Conservation (phyloP, 2,113 vertebrate species). For the Melanostigma gelatinosum region DNA sequence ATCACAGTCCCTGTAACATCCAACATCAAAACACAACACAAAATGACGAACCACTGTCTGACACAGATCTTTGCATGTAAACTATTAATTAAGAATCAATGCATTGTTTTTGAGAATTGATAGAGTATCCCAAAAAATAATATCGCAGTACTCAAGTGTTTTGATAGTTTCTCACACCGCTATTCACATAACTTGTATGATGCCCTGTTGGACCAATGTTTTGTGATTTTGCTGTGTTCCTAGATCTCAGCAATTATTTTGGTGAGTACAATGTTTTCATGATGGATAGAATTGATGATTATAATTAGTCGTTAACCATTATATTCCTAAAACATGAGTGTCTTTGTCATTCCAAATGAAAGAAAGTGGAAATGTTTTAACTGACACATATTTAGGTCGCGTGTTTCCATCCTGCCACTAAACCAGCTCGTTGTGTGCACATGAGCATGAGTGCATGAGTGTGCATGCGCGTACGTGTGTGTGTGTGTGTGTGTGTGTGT, state of each 20-base stretch:
- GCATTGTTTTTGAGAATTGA: not conserved
- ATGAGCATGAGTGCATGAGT: conserved; percentile 8
- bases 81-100: not conserved
- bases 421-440: conserved; percentile 22
- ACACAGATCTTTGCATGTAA: not conserved
- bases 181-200: not conserved
- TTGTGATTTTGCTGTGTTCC: conserved; percentile 10
- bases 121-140: not conserved
- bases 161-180: not conserved
- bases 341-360: not conserved
- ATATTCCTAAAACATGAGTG: not conserved
- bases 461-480: not conserved
- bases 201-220: not conserved
- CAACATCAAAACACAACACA: not conserved
- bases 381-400: conserved; percentile 27
- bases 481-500: not conserved
- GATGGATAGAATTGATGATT: not conserved
- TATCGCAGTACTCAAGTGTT: not conserved
- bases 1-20: not conserved
- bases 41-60: not conserved
- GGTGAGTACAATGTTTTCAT: conserved; percentile 3
- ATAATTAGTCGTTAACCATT: not conserved
- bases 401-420: conserved; percentile 3
- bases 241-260: conserved; percentile 9
- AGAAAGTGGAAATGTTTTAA: not conserved